phyloP scores from a whole-genome alignment of 2,797 vertebrate genomes.

The Lemur catta region DNA sequence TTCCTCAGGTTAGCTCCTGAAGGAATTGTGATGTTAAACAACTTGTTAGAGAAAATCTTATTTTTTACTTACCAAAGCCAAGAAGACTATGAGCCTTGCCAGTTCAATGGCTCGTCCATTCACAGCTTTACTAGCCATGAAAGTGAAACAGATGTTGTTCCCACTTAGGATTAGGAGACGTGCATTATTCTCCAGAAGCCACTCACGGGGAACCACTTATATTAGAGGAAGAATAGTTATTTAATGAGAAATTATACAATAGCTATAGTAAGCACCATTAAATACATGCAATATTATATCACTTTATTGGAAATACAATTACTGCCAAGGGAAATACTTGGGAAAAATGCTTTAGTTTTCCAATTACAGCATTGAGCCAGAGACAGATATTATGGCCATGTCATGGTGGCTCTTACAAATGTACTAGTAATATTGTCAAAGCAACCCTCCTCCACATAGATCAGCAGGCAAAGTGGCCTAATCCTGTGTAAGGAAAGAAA shows the following conservation, averaged over 20 bases:
- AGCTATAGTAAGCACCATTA: slow-evolving; percentile 39
- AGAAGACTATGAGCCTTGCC: slow-evolving; percentile 89
- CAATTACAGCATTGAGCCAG: not conserved
- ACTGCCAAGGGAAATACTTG: slow-evolving; percentile 23
- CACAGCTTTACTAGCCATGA: slow-evolving; percentile 91
- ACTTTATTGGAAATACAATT: slow-evolving; percentile 42
- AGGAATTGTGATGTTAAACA: not conserved
- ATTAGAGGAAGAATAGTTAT: slow-evolving; percentile 50
- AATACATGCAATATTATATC: slow-evolving; percentile 19
- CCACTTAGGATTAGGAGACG: slow-evolving; percentile 92
- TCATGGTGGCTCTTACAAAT: not conserved
- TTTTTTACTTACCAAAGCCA: slow-evolving; percentile 89
- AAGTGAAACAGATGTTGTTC: slow-evolving; percentile 89
- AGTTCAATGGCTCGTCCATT: slow-evolving; percentile 87
- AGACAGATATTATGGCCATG: not conserved
- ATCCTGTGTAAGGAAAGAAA: not conserved
- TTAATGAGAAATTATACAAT: slow-evolving; percentile 46
- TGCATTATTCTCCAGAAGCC: slow-evolving; percentile 93
- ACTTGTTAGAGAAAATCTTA: not conserved
- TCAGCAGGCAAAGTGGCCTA: not conserved
- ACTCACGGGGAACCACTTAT: slow-evolving; percentile 89
- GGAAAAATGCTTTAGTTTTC: slow-evolving; percentile 36
- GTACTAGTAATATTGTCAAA: not conserved
- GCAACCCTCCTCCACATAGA: not conserved
- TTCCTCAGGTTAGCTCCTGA: not conserved